Base-by-base conservation (phyloP, 1,140 invertebrate genomes). In the Asbolus verrucosus region DNA sequence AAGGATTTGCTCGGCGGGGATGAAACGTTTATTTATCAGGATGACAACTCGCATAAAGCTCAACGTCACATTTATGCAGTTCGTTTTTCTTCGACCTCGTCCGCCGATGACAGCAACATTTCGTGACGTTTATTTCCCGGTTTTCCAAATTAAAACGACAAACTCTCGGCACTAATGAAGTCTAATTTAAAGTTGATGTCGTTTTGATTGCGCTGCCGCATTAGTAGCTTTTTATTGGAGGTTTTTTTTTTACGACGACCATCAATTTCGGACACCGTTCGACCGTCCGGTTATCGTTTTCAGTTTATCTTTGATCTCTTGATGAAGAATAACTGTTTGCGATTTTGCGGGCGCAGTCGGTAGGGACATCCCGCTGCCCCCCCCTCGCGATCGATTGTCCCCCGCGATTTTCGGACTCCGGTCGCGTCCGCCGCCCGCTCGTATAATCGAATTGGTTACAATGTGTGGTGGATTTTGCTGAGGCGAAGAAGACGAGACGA, bases 381-480 rank as follows among this genome's bases (percentile, higher is more conserved):
- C 15, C 15, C 13, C 39, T 4, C 39, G 39, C 13, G 15, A 14
- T 6, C 6, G 33, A n/a, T 11, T n/a, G 33, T 36, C 33, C 11
- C 11, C n/a, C 14, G 9, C 33, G 60, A 38, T 62, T 39, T 65
- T 39, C 36, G 61, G 61, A 38, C 13, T 9, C 33, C 61, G 33
- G 61, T 63, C 33, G 39, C 33, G 39, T 63, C 39, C 19, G 5
- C 61, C 61, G 33, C 61, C 8, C 16, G 33, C 15, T 39, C 60
- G 30, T 38, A 27, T 54, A 54, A 62, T 38, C 60, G 46, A 54
- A 54, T 54, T 54, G 19, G 46, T 14, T 54, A 54, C 46, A 54
- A 54, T 54, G 46, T 54, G 46, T 27, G 46, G 46, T 54, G 46
- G 46, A 54, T 54, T 54, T 27, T 54, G 46, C 46, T 54, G 46